Evolutionary conservation across 2,113 vertebrate species (phyloP).

Genomic region (Stegostoma tigrinum): DNA sequence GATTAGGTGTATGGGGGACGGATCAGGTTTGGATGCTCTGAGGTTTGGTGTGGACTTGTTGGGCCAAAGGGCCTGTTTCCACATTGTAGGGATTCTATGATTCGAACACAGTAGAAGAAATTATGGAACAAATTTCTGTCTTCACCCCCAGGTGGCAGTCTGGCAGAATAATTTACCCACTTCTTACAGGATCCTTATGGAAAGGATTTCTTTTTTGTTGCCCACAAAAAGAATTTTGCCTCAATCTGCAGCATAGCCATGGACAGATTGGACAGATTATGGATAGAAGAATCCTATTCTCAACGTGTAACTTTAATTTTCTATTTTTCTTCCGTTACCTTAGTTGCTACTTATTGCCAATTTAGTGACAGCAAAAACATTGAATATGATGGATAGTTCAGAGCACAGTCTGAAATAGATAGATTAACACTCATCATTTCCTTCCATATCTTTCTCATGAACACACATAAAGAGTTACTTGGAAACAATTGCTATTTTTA

Average conservation of each 20-base stretch:
- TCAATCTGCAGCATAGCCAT: no score
- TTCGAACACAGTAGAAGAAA: no score
- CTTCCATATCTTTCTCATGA: slow-evolving; percentile 17
- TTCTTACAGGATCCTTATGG: not conserved
- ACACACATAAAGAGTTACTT: not conserved
- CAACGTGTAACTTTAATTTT: not conserved
- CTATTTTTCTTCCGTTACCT: no score
- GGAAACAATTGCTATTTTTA: not conserved
- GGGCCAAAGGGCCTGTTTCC: no score
- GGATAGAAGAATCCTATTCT: not conserved
- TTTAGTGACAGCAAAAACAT: not conserved
- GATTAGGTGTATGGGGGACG: no score
- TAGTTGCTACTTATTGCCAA: not conserved
- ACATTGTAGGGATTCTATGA: no score
- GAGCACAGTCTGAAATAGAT: slow-evolving; percentile 4
- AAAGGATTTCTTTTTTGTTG: not conserved
- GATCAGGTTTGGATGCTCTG: no score
- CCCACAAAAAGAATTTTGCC: not conserved
- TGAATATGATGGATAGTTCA: not conserved
- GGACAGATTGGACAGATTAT: not conserved
- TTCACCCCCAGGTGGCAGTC: not conserved
- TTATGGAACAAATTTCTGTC: not conserved
- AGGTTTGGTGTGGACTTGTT: no score
- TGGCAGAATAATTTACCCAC: not conserved
- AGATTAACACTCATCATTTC: slow-evolving; percentile 1